A percentile compares a stretch with the other conserved stretches of the same genome.
These are phyloP conservation scores for Rhincodon typus DNA, from an alignment of 2,797 vertebrate genomes.

Conservation along the genomic window DNA sequence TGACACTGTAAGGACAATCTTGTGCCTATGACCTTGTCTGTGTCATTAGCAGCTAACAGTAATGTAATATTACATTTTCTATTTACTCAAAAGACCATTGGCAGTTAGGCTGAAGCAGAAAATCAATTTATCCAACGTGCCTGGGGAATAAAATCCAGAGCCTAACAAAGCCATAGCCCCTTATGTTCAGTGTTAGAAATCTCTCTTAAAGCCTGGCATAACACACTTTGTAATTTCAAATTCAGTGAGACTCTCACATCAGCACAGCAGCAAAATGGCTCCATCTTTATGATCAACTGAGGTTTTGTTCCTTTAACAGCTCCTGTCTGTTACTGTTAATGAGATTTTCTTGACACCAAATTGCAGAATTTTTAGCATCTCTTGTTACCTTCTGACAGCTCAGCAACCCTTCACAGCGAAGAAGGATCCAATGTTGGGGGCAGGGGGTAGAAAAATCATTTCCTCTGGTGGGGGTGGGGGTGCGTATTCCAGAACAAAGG, in stretches of 20 bases:
- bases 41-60: constrained; percentile 36
- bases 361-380: background rate
- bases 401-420: background rate
- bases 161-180: background rate
- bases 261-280: background rate
- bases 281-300: background rate
- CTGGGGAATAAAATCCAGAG: constrained; percentile 11
- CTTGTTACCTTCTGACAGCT: background rate
- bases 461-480: background rate
- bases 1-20: constrained; percentile 11
- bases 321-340: background rate
- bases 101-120: constrained; percentile 26
- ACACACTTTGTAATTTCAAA: background rate
- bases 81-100: constrained; percentile 32
- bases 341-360: background rate
- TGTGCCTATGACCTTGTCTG: constrained; percentile 37
- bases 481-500: background rate
- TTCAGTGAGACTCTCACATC: background rate
- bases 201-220: background rate
- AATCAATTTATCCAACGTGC: constrained; percentile 28
- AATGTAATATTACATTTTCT: constrained; percentile 36
- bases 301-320: background rate
- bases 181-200: background rate
- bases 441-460: background rate
- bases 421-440: too few relatives aligned